Evolutionary conservation across 2,888 invertebrate genomes (phyloP).

Genomic region (Tetragonula carbonaria): DNA sequence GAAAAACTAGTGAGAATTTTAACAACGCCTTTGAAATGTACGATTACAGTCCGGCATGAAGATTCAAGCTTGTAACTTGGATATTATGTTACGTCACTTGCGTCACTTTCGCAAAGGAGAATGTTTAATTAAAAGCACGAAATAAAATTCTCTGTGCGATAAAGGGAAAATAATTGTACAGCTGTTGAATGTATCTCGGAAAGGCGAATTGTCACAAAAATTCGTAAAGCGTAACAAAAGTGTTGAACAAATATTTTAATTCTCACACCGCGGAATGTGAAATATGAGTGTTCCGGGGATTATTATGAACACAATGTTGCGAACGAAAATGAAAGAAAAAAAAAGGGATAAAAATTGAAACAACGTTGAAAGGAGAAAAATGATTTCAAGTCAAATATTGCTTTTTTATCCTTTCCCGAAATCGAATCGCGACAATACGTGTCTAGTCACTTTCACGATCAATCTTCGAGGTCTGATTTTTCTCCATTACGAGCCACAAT

Average conservation of each 20-base stretch:
- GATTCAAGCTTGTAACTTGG: not conserved
- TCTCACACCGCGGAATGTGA: no score
- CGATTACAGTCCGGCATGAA: not conserved
- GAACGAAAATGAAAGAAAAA: not conserved
- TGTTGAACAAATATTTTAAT: not conserved
- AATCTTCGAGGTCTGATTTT: conserved; percentile 13
- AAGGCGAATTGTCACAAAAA: no score
- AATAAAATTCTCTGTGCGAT: not conserved
- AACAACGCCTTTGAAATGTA: not conserved
- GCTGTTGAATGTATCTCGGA: not conserved
- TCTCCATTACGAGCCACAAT: conserved; percentile 4
- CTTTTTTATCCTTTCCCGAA: not conserved
- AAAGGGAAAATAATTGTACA: not conserved
- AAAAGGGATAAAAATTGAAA: not conserved
- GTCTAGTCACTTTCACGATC: conserved; percentile 1
- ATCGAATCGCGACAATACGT: conserved; percentile 1
- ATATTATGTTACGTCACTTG: not conserved
- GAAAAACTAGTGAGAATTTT: not conserved
- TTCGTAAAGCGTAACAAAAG: no score
- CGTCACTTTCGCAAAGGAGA: not conserved
- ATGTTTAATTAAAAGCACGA: not conserved
- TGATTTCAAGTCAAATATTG: not conserved
- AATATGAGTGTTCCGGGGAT: no score
- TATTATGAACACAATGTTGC: no score
- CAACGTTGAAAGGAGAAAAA: not conserved